phyloP scores from a whole-genome alignment of 2,888 invertebrate species.

The Chrysolina oricalcia region DNA sequence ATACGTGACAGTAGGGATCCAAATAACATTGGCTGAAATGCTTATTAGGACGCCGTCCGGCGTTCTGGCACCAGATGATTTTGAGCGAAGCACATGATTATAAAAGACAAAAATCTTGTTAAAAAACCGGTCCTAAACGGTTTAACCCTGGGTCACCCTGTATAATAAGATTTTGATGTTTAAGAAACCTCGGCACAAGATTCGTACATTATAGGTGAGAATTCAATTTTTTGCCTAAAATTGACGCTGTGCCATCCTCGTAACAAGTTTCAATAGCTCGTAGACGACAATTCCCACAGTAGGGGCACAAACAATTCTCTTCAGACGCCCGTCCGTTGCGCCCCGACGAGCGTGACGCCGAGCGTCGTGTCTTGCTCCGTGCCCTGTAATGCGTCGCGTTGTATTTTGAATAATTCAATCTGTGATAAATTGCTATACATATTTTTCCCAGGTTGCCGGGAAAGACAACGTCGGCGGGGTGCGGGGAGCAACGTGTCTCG shows the following conservation, averaged over 20 bases:
- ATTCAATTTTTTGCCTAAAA: neutral
- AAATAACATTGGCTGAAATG: too few relatives aligned
- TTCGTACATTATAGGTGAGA: neutral
- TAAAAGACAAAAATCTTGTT: too few relatives aligned
- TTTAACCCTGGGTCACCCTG: too few relatives aligned
- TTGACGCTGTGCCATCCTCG: neutral
- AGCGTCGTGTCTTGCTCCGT: conserved; percentile 24
- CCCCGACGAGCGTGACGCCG: conserved; percentile 23
- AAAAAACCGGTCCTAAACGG: too few relatives aligned
- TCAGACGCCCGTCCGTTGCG: conserved; percentile 30
- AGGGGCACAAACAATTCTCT: conserved; percentile 28
- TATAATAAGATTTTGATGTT: too few relatives aligned
- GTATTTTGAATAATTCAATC: conserved; percentile 48
- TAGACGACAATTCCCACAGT: conserved; percentile 3
- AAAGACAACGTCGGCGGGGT: conserved; percentile 40
- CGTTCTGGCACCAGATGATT: too few relatives aligned
- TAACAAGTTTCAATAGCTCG: conserved; percentile 4
- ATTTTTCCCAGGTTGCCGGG: conserved; percentile 58
- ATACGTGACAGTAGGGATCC: too few relatives aligned
- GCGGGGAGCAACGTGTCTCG: conserved; percentile 66
- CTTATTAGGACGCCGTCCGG: too few relatives aligned
- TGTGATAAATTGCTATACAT: conserved; percentile 52
- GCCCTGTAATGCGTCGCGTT: conserved; percentile 14
- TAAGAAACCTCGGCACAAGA: too few relatives aligned
- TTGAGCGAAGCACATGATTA: too few relatives aligned